Evolutionary conservation across 2,797 vertebrate species (phyloP).

Genomic region (Prionace glauca): DNA sequence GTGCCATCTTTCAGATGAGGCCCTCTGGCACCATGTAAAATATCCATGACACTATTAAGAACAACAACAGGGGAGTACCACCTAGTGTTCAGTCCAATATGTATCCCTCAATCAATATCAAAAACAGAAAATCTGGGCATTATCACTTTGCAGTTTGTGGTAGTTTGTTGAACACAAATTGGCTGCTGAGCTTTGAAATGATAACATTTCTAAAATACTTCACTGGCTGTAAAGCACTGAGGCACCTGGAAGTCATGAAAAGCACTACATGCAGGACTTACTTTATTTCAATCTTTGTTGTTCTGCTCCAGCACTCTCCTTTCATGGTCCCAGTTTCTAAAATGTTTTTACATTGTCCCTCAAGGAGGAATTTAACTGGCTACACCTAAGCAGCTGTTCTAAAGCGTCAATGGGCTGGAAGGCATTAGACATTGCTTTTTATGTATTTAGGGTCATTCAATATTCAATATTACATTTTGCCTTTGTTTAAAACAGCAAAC

Average conservation of each 20-base stretch:
- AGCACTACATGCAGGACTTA: neutral
- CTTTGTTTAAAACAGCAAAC: neutral
- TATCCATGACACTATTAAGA: neutral
- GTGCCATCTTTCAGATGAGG: neutral
- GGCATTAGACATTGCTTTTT: neutral
- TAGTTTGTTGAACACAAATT: neutral
- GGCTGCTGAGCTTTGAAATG: neutral
- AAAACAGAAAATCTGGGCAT: neutral
- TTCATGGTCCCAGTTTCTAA: neutral
- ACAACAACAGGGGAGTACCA: neutral
- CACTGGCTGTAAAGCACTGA: neutral
- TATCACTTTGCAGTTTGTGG: neutral
- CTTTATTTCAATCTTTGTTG: neutral
- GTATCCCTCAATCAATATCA: neutral
- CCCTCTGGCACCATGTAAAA: neutral
- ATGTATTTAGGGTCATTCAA: neutral
- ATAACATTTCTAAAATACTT: neutral
- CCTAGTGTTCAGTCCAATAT: neutral
- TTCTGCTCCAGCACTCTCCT: neutral
- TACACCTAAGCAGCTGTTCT: neutral
- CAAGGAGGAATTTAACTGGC: neutral
- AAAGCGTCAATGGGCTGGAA: neutral
- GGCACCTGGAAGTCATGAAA: neutral
- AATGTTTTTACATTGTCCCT: slow-evolving; percentile 11
- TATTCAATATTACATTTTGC: neutral